Base-by-base conservation (phyloP, 1,140 invertebrate species). In the Lepidurus arcticus region DNA sequence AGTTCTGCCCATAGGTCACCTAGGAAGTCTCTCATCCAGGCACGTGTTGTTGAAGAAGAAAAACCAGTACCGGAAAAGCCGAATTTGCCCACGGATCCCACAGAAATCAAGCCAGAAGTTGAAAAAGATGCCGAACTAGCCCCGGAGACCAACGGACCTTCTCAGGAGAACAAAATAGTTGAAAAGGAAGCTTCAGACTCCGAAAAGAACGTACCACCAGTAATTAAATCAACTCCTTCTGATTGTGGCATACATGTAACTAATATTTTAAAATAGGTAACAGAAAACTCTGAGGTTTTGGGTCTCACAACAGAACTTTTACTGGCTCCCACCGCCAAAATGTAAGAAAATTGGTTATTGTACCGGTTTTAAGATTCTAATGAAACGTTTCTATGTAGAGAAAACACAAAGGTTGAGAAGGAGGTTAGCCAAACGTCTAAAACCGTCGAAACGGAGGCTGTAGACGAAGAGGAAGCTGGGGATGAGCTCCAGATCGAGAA, bases 401-500 rank as follows among this genome's bases (percentile, higher is more conserved):
- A 34, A 34, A 34, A 3, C 2, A 4, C 2, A 34, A 34, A 34
- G 34, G 34, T 34, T 34, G 34, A 34, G 34, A 34, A 45, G 74
- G 73, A 79, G 26, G 26, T 26, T 10, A 47, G 44, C 44, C 24
- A 78, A 73, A 34, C 65, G 6, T 8, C 26, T 42, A 5, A 21
- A 43, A 44, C 9, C 16, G 76, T 10, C 1, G 42, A 65, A 9
- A 42, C 26, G 9, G 79, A 80, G 7, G 8, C 76, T 10, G 24
- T 7, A 73, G 76, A 80, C 7, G 78, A 79, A 7, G 73, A 75
- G 42, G 76, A 77, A 76, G 73, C 75, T 11, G 76, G 11, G 13
- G 53, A 76, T 73, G 77, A 76, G 47, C 16, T 65, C 24, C 44
- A 78, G 44, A 78, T 78, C 34, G 77, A 78, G 26, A 73, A 53